phyloP scores from a whole-genome alignment of 2,113 vertebrate genomes.

The Taxidea taxus region DNA sequence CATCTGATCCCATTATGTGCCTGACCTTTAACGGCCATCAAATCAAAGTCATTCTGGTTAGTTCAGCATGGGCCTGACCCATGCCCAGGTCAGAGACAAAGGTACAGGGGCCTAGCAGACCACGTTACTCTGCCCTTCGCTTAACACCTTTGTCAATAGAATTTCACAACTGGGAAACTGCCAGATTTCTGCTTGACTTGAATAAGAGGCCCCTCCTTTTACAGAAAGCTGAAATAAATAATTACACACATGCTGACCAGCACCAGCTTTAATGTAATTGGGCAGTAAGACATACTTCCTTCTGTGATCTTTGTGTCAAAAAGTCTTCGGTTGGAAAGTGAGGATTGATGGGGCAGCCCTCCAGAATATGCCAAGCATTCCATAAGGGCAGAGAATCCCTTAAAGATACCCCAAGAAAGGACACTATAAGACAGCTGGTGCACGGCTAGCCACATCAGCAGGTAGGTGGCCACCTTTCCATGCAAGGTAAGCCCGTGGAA shows the following conservation, averaged over 20 bases:
- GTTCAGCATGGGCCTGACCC: slow-evolving; percentile 77
- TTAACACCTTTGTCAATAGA: slow-evolving; percentile 82
- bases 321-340: slow-evolving; percentile 78
- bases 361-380: slow-evolving; percentile 50
- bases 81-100: slow-evolving; percentile 83
- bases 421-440: slow-evolving; percentile 78
- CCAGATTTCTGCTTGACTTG: slow-evolving; percentile 79
- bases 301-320: slow-evolving; percentile 78
- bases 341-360: slow-evolving; percentile 53
- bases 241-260: slow-evolving; percentile 76
- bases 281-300: slow-evolving; percentile 71
- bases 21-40: slow-evolving; percentile 84
- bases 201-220: slow-evolving; percentile 75
- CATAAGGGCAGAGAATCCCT: slow-evolving; percentile 62
- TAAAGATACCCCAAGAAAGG: slow-evolving; percentile 77
- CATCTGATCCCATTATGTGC: slow-evolving; percentile 80
- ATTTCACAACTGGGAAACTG: slow-evolving; percentile 81
- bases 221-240: slow-evolving; percentile 77
- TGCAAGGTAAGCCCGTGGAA: slow-evolving; percentile 66
- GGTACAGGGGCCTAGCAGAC: slow-evolving; percentile 68
- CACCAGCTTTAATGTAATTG: slow-evolving; percentile 74
- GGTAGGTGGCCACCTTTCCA: slow-evolving; percentile 78
- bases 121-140: slow-evolving; percentile 77
- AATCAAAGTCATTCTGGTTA: slow-evolving; percentile 83
- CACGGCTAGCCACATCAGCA: slow-evolving; percentile 76